These are phyloP conservation scores for Onychostoma macrolepis DNA, from an alignment of 2,113 vertebrate genomes.

Conservation along the genomic window DNA sequence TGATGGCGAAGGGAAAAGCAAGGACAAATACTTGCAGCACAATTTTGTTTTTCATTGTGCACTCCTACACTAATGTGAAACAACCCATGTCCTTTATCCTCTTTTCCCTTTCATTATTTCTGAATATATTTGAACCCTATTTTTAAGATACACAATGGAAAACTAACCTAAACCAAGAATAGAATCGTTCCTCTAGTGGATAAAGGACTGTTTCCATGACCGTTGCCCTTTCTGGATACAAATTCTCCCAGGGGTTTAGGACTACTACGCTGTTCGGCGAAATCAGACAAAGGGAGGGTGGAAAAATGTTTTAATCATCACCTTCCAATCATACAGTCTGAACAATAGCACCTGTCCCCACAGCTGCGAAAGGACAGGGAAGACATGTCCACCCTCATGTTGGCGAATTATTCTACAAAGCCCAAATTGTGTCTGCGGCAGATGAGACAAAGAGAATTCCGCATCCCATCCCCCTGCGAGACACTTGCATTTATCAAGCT, in stretches of 20 bases:
- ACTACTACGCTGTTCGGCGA: background rate
- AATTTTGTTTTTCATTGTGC: background rate
- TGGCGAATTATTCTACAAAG: conserved; percentile 53
- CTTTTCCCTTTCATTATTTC: background rate
- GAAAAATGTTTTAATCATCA: conserved; percentile 14
- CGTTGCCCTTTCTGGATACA: background rate
- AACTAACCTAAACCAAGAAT: background rate
- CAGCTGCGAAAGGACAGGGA: background rate
- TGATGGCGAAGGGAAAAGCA: background rate
- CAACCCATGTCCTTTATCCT: background rate
- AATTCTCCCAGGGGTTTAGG: background rate
- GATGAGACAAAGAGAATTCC: conserved; percentile 38
- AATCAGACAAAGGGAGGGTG: background rate
- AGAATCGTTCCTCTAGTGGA: background rate
- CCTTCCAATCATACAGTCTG: background rate
- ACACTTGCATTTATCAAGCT: conserved; percentile 55
- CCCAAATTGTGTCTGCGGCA: conserved; percentile 41
- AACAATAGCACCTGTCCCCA: conserved; percentile 16
- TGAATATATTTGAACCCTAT: background rate
- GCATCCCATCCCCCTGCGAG: conserved; percentile 30
- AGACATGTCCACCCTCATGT: background rate
- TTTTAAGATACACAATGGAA: background rate
- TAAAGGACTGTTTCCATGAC: background rate
- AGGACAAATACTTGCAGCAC: background rate
- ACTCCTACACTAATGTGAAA: background rate